Conservation (phyloP, 1,140 invertebrate species). For the Drosophila carrolli region DNA sequence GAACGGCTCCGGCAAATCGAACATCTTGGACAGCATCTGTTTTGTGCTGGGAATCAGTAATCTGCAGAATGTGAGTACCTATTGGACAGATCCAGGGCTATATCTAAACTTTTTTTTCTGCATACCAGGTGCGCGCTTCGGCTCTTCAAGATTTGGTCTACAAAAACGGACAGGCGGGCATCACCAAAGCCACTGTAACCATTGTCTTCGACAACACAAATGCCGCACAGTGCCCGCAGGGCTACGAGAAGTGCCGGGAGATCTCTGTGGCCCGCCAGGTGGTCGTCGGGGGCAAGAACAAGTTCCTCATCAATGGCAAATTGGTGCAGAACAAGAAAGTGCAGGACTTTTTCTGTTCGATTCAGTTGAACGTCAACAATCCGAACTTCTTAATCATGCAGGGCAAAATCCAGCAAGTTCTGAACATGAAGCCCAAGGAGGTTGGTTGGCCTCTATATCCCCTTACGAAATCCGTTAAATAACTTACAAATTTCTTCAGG, state of each 20-base stretch:
- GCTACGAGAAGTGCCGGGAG: conserved; percentile 96
- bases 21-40: conserved; percentile 99
- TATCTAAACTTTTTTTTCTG: background rate
- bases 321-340: conserved; percentile 95
- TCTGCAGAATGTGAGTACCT: conserved; percentile 91
- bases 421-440: conserved; percentile 99
- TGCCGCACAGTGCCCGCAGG: conserved; percentile 93
- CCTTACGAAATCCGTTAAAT: background rate
- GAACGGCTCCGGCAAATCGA: conserved; percentile 99
- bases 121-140: conserved; percentile 92
- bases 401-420: conserved; percentile 99
- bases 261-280: conserved; percentile 97
- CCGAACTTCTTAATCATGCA: conserved; percentile 99
- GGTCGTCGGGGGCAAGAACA: conserved; percentile 93
- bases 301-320: conserved; percentile 97
- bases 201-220: conserved; percentile 98
- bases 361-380: conserved; percentile 99
- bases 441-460: conserved; percentile 85
- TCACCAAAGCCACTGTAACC: conserved; percentile 98
- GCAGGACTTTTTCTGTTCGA: conserved; percentile 97
- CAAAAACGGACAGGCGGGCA: conserved; percentile 98
- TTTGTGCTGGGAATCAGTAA: conserved; percentile 99
- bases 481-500: conserved; percentile 85
- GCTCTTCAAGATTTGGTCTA: conserved; percentile 98
- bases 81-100: background rate